phyloP scores from a whole-genome alignment of 2,797 vertebrate species.

The Furcifer pardalis region DNA sequence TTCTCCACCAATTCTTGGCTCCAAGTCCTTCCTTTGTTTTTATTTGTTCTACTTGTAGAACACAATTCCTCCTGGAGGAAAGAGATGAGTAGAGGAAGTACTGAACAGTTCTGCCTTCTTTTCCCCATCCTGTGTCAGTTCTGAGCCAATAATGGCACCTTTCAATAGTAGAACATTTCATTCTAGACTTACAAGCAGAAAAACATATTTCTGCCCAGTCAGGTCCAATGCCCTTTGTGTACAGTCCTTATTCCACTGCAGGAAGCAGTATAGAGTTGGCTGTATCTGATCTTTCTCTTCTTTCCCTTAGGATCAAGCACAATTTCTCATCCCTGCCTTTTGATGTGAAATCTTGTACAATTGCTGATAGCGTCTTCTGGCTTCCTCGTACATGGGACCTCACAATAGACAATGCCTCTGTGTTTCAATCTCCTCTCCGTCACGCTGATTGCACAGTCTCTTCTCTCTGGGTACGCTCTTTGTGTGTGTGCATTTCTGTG shows the following conservation, averaged over 20 bases:
- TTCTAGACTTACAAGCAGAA: not conserved
- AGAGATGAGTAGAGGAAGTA: not conserved
- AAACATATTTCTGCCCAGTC: not conserved
- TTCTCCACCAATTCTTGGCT: not conserved
- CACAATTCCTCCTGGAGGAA: not conserved
- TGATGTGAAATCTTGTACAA: conserved; percentile 34
- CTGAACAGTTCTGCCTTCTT: not conserved
- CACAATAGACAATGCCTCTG: conserved; percentile 18
- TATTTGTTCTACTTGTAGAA: not conserved
- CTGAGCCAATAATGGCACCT: not conserved
- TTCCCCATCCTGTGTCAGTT: not conserved
- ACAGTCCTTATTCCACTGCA: not conserved
- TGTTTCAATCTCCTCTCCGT: conserved; percentile 35
- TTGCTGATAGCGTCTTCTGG: conserved; percentile 10
- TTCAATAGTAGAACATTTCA: not conserved
- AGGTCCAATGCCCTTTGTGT: not conserved
- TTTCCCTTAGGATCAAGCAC: conserved; percentile 28
- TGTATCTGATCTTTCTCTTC: conserved; percentile 4
- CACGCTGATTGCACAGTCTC: conserved; percentile 34
- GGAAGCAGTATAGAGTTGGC: not conserved
- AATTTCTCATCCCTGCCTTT: conserved; percentile 12
- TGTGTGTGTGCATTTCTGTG: not conserved
- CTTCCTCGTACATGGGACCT: conserved; percentile 26
- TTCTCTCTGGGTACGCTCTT: conserved; percentile 22
- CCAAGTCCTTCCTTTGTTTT: not conserved